phyloP scores from a whole-genome alignment of 2,888 invertebrate genomes.

The Apodemia zela region DNA sequence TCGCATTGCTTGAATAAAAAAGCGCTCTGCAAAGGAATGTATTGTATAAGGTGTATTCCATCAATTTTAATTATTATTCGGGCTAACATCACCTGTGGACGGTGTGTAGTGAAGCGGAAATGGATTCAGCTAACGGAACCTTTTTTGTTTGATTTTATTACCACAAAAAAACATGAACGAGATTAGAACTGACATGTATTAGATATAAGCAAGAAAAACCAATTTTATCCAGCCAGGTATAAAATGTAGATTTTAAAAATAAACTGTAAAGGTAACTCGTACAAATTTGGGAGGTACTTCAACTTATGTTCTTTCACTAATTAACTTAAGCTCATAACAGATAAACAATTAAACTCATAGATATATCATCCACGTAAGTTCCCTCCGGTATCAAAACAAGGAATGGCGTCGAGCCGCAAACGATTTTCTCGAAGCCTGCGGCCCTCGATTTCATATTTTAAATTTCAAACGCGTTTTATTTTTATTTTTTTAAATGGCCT shows the following conservation, averaged over 20 bases:
- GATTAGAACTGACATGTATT: conserved; percentile 67
- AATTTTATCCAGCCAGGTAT: conserved; percentile 33
- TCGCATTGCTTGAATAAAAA: background rate
- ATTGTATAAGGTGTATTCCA: conserved; percentile 15
- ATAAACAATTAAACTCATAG: conserved; percentile 17
- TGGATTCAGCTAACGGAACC: conserved; percentile 69
- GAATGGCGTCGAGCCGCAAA: conserved; percentile 23
- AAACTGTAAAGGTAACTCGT: conserved; percentile 20
- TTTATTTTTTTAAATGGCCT: conserved; percentile 56
- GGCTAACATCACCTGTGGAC: conserved; percentile 71
- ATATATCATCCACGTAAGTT: conserved; percentile 20
- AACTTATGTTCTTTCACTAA: background rate
- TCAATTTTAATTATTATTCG: conserved; percentile 66
- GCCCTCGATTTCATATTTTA: conserved; percentile 59
- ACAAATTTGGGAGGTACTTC: background rate
- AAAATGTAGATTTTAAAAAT: conserved; percentile 15
- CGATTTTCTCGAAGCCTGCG: conserved; percentile 31
- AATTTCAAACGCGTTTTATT: conserved; percentile 60
- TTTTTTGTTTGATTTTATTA: conserved; percentile 58
- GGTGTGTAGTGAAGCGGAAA: conserved; percentile 73
- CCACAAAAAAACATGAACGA: conserved; percentile 62
- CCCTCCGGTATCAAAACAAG: conserved; percentile 26
- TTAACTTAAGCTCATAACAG: background rate
- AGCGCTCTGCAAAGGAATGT: conserved; percentile 7
- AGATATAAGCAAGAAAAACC: conserved; percentile 65